Evolutionary conservation across 2,113 vertebrate species (phyloP).

Genomic region (Sylvilagus bachmani): DNA sequence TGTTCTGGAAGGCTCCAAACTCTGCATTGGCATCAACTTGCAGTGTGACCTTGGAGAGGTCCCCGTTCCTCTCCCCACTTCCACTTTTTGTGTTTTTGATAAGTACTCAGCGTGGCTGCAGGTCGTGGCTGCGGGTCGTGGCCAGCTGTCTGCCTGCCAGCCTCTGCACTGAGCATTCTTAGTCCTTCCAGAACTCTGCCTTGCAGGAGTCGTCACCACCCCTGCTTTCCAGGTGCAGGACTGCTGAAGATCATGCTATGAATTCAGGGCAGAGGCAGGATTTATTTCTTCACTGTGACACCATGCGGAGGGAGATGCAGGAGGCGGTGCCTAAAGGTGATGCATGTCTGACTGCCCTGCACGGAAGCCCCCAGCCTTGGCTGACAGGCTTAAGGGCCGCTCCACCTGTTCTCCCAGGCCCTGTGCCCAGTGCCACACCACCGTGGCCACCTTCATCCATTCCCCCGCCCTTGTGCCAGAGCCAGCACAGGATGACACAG

Average conservation of each 20-base stretch:
- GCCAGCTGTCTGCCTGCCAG: not conserved
- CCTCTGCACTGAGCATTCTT: not conserved
- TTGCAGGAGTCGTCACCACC: not conserved
- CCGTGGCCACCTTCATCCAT: accelerated
- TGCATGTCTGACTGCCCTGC: not conserved
- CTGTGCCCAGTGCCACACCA: not conserved
- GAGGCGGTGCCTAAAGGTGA: not conserved
- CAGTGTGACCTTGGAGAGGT: not conserved
- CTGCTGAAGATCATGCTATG: not conserved
- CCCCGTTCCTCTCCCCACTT: not conserved
- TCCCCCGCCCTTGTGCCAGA: not conserved
- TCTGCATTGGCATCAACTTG: not conserved
- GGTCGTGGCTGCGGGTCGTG: too few species aligned
- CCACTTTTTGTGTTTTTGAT: not conserved
- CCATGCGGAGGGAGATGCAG: too few species aligned
- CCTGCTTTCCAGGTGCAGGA: not conserved
- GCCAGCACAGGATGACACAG: not conserved
- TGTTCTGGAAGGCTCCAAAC: not conserved
- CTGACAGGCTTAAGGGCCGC: not conserved
- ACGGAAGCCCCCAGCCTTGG: not conserved
- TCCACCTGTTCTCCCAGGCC: not conserved
- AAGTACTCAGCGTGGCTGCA: not conserved
- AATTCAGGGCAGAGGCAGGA: not conserved
- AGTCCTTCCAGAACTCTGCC: not conserved
- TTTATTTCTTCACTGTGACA: not conserved